Percentiles rank a stretch among this genome's conserved stretches.
phyloP scores from a whole-genome alignment of 2,888 invertebrate genomes.

The Tachina lurida region DNA sequence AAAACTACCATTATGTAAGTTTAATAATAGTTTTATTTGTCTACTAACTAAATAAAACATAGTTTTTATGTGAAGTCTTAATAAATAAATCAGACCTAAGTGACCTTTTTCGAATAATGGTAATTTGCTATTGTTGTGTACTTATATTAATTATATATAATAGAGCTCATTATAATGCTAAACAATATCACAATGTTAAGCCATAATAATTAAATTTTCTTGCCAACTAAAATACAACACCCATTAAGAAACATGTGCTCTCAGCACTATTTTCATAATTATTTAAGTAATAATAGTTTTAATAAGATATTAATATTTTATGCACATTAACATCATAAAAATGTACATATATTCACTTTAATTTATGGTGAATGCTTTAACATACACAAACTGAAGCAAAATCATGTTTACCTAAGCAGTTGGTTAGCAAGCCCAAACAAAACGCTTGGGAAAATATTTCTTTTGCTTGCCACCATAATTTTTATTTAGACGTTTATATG shows the following conservation, averaged over 20 bases:
- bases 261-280: conserved; percentile 48
- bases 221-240: background rate
- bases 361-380: conserved; percentile 53
- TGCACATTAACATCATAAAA: conserved; percentile 56
- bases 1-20: too few relatives aligned
- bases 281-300: conserved; percentile 43
- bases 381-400: conserved; percentile 7
- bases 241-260: conserved; percentile 21
- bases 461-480: conserved; percentile 32
- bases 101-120: background rate
- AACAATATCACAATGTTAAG: conserved; percentile 19
- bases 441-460: too few relatives aligned
- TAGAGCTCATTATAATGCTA: background rate
- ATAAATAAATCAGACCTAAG: background rate
- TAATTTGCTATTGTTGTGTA: background rate
- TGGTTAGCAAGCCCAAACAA: conserved; percentile 4
- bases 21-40: too few relatives aligned
- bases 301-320: conserved; percentile 61
- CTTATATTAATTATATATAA: background rate
- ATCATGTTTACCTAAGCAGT: conserved; percentile 13
- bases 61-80: too few relatives aligned
- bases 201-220: background rate
- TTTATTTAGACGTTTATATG: conserved; percentile 52
- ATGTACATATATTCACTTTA: conserved; percentile 31
- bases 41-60: too few relatives aligned